Base-by-base conservation (phyloP, 2,797 vertebrate genomes). In the Taeniopygia guttata region DNA sequence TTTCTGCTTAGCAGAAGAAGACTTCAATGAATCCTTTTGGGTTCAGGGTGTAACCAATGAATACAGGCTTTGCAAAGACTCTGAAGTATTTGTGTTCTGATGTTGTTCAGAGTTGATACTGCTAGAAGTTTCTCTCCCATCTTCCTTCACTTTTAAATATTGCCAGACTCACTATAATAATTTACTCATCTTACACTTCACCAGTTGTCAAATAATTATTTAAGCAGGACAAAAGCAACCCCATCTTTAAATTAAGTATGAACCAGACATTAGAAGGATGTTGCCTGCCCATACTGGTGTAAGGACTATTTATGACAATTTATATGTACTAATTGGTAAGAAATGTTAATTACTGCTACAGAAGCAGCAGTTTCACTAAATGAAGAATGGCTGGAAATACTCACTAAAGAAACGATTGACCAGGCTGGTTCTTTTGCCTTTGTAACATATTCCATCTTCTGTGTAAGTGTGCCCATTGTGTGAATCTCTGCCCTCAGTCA, bases 381-480 rank as follows among this genome's bases (percentile, higher is more conserved):
- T 17, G 3, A 11, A 75, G 4, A 3, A 21, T 51, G 26, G 29
- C 21, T 93, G 46, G 14, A 87, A 89, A 70, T 49, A 34, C 23
- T 67, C 45, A 22, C 16, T 77, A 67, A 62, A 51, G 42, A 6
- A 48, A 5, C 3, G 36, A 36, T 26, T 9, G 6, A 38, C 49
- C 25, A 60, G 15, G 19, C 17, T 46, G 19, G 7, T 38, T 10
- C 32, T 75, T 84, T 62, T 56, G 11, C 12, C 22, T 64, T 80
- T 67, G 55, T 42, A 76, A 22, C 12, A 52, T 13, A 7, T 8
- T 64, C 32, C 11, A 20, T 54, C 9, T 36, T 76, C 36, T 52
- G 5, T 1, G 5, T 14, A 34, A 11, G 4, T 42, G 5, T 60
- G 27, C 5, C 27, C 1, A 5, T 8, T 19, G 7, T n/a, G 18